These are phyloP conservation scores for Accipiter cooperii DNA, from an alignment of 2,113 vertebrate species.

Conservation along the genomic window DNA sequence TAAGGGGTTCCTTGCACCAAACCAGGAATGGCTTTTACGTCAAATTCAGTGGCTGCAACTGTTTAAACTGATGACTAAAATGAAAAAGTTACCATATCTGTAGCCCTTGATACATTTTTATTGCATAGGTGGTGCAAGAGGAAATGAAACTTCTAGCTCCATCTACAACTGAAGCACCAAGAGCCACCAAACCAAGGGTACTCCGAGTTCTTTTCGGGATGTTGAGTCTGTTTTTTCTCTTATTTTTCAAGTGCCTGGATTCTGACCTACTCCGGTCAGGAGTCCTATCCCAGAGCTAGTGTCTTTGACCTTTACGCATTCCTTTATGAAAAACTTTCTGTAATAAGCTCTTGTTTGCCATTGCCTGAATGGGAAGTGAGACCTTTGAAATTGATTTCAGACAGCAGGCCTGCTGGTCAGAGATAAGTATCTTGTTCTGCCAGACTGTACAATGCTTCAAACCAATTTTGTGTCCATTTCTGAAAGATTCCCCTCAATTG, in stretches of 20 bases:
- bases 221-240: neutral
- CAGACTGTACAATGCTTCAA: neutral
- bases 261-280: neutral
- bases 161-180: neutral
- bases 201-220: neutral
- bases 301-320: neutral
- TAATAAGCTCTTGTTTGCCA: neutral
- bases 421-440: neutral
- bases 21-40: neutral
- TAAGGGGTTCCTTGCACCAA: neutral
- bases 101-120: neutral
- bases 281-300: neutral
- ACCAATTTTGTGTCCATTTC: conserved; percentile 8
- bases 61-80: neutral
- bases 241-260: neutral
- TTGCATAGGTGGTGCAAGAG: neutral
- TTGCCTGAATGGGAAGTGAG: neutral
- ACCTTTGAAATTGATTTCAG: conserved; percentile 8
- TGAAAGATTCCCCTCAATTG: neutral
- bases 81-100: neutral
- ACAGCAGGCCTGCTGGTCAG: neutral
- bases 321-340: neutral
- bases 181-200: neutral
- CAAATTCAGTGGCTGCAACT: neutral
- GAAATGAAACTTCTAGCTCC: neutral